phyloP scores from a whole-genome alignment of 2,888 invertebrate species.

The Thalpophila matura region DNA sequence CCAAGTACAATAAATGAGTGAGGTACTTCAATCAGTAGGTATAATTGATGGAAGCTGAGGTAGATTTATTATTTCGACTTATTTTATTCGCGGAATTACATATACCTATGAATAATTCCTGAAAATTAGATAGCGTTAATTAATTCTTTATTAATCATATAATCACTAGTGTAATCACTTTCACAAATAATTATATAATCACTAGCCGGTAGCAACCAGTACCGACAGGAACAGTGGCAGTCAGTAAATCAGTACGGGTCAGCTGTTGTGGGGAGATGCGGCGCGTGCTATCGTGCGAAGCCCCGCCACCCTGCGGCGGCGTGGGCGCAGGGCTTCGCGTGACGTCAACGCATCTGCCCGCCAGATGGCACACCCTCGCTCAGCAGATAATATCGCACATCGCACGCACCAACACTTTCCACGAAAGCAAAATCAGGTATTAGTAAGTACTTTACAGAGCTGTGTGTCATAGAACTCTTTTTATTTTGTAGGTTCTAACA shows the following conservation, averaged over 20 bases:
- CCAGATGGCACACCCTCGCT: constrained; percentile 87
- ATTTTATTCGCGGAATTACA: no score
- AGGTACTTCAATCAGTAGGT: no score
- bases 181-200: neutral
- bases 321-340: constrained; percentile 79
- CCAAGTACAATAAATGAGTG: no score
- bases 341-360: constrained; percentile 90
- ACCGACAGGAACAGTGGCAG: constrained; percentile 22
- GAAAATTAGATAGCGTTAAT: neutral
- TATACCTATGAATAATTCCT: no score
- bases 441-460: neutral
- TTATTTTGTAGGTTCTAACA: neutral
- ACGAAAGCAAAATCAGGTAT: constrained; percentile 71
- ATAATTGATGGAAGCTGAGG: no score
- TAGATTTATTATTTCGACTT: no score
- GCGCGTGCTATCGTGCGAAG: constrained; percentile 74
- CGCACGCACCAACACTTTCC: constrained; percentile 71
- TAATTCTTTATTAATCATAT: constrained; percentile 1
- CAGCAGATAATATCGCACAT: constrained; percentile 86
- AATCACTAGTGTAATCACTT: no score
- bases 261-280: constrained; percentile 78
- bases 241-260: constrained; percentile 86
- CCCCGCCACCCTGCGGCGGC: constrained; percentile 71
- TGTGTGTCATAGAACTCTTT: neutral
- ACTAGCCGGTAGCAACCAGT: neutral